A percentile compares a stretch with the other conserved stretches of the same genome.
phyloP scores from a whole-genome alignment of 1,140 invertebrate species.

The Mactra quadrangularis region DNA sequence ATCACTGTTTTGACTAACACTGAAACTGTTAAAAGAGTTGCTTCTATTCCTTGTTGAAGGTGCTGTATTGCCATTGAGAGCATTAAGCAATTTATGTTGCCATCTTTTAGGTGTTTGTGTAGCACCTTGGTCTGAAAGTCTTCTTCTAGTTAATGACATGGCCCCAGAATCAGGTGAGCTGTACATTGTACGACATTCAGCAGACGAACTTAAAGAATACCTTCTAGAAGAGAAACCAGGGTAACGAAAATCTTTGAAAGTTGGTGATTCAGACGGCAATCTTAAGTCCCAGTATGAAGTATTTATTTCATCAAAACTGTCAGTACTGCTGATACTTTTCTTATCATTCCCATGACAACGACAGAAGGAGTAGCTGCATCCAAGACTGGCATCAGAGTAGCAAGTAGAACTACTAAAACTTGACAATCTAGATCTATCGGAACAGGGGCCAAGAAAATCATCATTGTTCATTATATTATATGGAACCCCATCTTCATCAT shows the following conservation, averaged over 20 bases:
- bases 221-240: not conserved
- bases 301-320: not conserved
- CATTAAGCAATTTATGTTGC: slow-evolving; percentile 26
- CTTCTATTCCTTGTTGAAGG: not conserved
- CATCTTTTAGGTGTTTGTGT: not conserved
- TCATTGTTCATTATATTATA: no score
- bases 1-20: no score
- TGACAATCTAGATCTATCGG: slow-evolving; percentile 12
- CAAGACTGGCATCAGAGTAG: slow-evolving; percentile 7
- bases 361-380: not conserved
- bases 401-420: slow-evolving; percentile 29
- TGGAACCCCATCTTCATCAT: no score
- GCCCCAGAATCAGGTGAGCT: not conserved
- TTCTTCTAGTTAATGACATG: not conserved
- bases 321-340: slow-evolving; percentile 1
- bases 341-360: not conserved
- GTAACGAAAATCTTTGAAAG: no score
- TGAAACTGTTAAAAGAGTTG: no score
- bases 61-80: not conserved
- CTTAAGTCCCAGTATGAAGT: slow-evolving; percentile 29
- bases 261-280: slow-evolving; percentile 3
- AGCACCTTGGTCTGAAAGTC: slow-evolving; percentile 10
- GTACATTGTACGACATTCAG: not conserved
- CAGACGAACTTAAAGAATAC: slow-evolving; percentile 5
- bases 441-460: no score